Evolutionary conservation across 1,140 invertebrate species (phyloP), one percentile per base, ranked within the genome.

Genomic region (Panagrolaimus sp.): DNA sequence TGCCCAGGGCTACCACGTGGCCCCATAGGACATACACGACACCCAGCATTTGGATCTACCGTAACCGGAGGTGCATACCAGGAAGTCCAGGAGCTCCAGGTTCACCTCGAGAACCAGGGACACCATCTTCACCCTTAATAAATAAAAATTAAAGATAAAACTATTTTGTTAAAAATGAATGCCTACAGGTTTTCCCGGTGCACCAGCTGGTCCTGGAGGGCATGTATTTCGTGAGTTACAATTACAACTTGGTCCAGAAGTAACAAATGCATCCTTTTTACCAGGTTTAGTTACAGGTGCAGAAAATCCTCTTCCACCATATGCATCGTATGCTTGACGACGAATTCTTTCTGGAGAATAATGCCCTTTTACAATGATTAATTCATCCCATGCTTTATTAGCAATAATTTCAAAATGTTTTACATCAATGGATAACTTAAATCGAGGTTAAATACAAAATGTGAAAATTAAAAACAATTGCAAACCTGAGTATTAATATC

Each of bases 51-150:
- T 20, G 80, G 78, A 63, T 80, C 78, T 23, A 80, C 72, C 27
- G 80, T 76, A 1, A 82, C 77, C 16, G 78, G 78, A 46, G 78
- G 78, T 42, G 78, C 80, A 25, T 73, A 53, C 78, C 78, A 16
- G 80, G 76, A 14, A 79, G 67, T 69, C 78, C 78, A 14, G 73
- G 76, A 7, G 67, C 68, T 25, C 78, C 78, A 48, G 75, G 61
- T 61, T 46, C 45, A 11, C 77, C 77, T 53, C 76, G 63, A 9
- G 78, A 25, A 38, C 69, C 67, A 65, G 51, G 51, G n/a, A 11
- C 27, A 20, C 51, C 51, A 57, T 57, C 51, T 25, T 57, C 51
- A 57, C 51, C 31, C 31, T 38, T n/a, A n/a, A n/a, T n/a, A 64
- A 64, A 64, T 23, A 31, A 9, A 31, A 1, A 3, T 25, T n/a